Evolutionary conservation across 2,797 vertebrate species (phyloP).

Genomic region (Danio kyathit): DNA sequence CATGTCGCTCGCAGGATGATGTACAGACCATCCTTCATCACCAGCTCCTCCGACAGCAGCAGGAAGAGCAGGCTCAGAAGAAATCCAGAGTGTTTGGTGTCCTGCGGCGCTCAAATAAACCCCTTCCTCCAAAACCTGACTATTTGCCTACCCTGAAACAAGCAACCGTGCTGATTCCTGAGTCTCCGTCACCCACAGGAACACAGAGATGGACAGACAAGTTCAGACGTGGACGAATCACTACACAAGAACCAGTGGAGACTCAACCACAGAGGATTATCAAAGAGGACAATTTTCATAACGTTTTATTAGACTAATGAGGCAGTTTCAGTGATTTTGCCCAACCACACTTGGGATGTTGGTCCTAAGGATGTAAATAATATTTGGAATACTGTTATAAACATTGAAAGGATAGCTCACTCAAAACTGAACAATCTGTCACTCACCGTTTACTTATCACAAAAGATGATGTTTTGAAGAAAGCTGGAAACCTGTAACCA

Average conservation of each 20-base stretch:
- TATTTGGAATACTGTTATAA: neutral
- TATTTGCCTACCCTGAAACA: slow-evolving; percentile 24
- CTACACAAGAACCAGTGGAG: slow-evolving; percentile 33
- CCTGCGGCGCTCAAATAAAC: slow-evolving; percentile 59
- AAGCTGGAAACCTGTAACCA: too few species aligned
- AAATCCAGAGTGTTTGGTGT: slow-evolving; percentile 70
- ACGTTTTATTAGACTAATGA: slow-evolving; percentile 73
- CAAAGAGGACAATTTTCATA: slow-evolving; percentile 69
- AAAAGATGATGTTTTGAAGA: too few species aligned
- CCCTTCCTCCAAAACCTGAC: slow-evolving; percentile 64
- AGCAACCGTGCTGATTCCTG: neutral
- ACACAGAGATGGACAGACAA: slow-evolving; percentile 74
- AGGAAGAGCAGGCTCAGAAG: slow-evolving; percentile 71
- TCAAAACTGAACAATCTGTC: too few species aligned
- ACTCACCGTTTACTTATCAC: too few species aligned
- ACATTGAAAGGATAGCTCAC: neutral
- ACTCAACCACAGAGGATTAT: slow-evolving; percentile 6
- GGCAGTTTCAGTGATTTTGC: neutral
- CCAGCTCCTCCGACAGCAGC: slow-evolving; percentile 80
- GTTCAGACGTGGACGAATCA: slow-evolving; percentile 67
- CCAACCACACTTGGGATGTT: neutral
- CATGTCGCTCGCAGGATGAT: slow-evolving; percentile 78
- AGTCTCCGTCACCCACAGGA: slow-evolving; percentile 19
- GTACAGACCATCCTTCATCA: slow-evolving; percentile 81
- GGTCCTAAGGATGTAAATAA: slow-evolving; percentile 9